Evolutionary conservation across 2,888 invertebrate species (phyloP).

Genomic region (Nomada goodeniana): DNA sequence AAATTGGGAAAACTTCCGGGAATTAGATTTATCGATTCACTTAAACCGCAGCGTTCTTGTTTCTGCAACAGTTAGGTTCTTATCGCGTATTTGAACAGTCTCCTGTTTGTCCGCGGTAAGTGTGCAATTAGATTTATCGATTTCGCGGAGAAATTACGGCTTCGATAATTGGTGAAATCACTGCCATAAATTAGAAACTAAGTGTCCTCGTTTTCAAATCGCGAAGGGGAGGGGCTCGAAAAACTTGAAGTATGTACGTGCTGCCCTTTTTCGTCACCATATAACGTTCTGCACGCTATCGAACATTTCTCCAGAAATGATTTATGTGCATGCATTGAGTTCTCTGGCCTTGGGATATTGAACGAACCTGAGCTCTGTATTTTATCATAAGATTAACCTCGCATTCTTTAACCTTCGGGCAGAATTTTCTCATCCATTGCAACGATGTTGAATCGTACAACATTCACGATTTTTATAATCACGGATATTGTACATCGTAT

Average conservation of each 20-base stretch:
- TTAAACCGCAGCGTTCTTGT: not conserved
- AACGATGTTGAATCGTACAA: too few relatives aligned
- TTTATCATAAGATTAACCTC: not conserved
- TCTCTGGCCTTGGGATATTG: not conserved
- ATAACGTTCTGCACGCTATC: not conserved
- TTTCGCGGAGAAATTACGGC: slow-evolving; percentile 22
- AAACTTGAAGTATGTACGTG: slow-evolving; percentile 14
- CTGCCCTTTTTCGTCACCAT: slow-evolving; percentile 8
- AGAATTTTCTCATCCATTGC: not conserved
- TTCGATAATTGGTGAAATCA: slow-evolving; percentile 34
- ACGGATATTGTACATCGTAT: too few relatives aligned
- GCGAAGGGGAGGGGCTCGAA: not conserved
- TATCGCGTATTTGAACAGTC: not conserved
- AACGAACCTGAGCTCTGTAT: not conserved
- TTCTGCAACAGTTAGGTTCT: not conserved
- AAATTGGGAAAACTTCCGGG: not conserved
- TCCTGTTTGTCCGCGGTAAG: slow-evolving; percentile 1
- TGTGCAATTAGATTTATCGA: slow-evolving; percentile 20
- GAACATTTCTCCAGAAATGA: not conserved
- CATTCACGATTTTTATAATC: too few relatives aligned
- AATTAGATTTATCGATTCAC: slow-evolving; percentile 9
- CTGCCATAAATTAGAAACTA: slow-evolving; percentile 35
- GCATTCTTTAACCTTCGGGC: not conserved
- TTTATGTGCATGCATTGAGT: not conserved
- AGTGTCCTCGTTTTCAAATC: slow-evolving; percentile 10